Evolutionary conservation across 2,113 vertebrate species (phyloP), one percentile per base, ranked within the genome.

Genomic region (Larimichthys polyactis): DNA sequence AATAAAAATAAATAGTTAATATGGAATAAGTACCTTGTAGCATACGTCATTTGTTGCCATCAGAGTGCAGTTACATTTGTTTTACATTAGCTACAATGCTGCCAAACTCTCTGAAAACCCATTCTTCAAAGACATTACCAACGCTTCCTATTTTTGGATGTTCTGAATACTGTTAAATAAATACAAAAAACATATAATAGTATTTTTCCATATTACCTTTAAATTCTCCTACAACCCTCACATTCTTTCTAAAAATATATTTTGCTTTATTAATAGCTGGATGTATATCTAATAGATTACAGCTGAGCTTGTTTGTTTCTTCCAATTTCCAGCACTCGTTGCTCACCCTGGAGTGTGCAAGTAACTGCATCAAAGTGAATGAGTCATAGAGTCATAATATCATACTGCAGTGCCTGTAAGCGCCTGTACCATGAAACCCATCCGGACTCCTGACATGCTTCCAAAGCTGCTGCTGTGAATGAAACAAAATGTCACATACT

Each of bases 311-410:
- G 19, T 32, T 73, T 55, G n/a, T 4, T 66, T 64, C 19, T 67
- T 74, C 27, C 58, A 51, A n/a, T 54, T 69, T 52, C 17, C 27
- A 60, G 72, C 69, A 57, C 59, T 80, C 60, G 63, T 62, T 64
- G 64, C 52, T 54, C 20, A 67, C 22, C 24, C 64, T 78, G 32
- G 52, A 78, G 71, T 75, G 67, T 64, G 36, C 27, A 0, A 73
- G 58, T 5, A 4, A 51, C 72, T 81, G 11, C 51, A 84, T 74
- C 44, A 75, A 58, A 81, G 58, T 48, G 81, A 79, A 65, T 82
- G 71, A 89, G 65, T 88, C 81, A 83, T 85, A 63, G 71, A 89
- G 65, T 88, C 81, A 83, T 85, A 63, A 27, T 79, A 54, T 82
- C 69, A 67, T 51, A 70, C 76, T 71, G 63, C 49, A 60, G 36